Conservation (phyloP, 2,888 invertebrate species). For the Orthosia incerta region DNA sequence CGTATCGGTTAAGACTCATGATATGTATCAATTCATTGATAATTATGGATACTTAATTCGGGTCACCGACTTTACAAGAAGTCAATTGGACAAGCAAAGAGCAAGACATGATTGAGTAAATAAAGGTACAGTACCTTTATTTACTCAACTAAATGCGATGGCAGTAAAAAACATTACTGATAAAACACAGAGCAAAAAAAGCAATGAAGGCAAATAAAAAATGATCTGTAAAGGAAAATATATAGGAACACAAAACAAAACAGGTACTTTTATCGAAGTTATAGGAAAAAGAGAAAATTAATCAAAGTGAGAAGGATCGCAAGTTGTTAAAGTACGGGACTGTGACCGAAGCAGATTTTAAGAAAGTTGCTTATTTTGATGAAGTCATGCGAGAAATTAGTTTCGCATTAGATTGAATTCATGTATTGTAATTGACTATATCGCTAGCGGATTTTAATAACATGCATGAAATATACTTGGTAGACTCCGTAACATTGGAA, state of each 20-base stretch:
- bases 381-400: slow-evolving; percentile 51
- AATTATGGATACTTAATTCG: too few species aligned
- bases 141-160: neutral
- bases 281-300: too few species aligned
- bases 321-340: neutral
- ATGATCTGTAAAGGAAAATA: neutral
- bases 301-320: neutral
- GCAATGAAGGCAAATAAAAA: neutral
- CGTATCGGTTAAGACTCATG: neutral
- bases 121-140: neutral
- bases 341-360: slow-evolving; percentile 12
- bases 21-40: neutral
- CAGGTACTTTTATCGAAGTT: too few species aligned
- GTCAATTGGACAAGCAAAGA: neutral
- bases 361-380: slow-evolving; percentile 38
- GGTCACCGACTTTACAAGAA: neutral
- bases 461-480: neutral
- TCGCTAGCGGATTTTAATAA: neutral
- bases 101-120: neutral
- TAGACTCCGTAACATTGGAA: neutral
- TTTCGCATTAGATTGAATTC: slow-evolving; percentile 17
- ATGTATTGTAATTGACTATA: slow-evolving; percentile 12
- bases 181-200: neutral
- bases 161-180: neutral
- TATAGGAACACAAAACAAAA: too few species aligned